phyloP scores from a whole-genome alignment of 2,113 vertebrate genomes.

The Zosterops borbonicus region DNA sequence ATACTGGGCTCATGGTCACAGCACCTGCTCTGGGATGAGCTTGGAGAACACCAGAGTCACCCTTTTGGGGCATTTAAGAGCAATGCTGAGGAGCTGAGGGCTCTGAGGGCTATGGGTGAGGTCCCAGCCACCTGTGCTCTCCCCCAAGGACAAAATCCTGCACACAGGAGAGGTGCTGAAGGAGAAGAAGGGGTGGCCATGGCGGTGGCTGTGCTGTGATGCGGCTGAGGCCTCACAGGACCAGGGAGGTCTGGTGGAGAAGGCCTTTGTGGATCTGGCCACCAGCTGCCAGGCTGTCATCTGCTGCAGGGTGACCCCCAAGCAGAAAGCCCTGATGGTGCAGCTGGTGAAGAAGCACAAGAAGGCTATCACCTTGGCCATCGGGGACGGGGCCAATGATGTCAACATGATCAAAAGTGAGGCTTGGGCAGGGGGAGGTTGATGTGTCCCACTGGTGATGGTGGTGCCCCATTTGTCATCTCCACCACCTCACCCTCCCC shows the following conservation, averaged over 20 bases:
- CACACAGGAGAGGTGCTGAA: slow-evolving; percentile 10
- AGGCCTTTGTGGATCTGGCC: slow-evolving; percentile 83
- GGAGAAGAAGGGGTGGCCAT: background rate
- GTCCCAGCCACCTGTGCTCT: fast-evolving
- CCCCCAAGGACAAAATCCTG: slow-evolving; percentile 67
- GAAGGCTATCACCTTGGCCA: slow-evolving; percentile 81
- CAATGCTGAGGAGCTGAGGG: background rate
- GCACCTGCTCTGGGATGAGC: fast-evolving
- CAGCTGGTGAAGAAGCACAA: slow-evolving; percentile 85
- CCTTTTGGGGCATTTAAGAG: background rate
- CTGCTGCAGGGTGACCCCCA: slow-evolving; percentile 91
- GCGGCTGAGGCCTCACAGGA: fast-evolving
- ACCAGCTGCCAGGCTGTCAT: slow-evolving; percentile 85
- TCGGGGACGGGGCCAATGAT: slow-evolving; percentile 93
- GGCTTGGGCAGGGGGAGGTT: background rate
- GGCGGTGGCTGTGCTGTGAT: background rate
- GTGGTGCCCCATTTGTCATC: background rate
- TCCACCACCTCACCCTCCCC: background rate
- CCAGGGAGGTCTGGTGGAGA: slow-evolving; percentile 60
- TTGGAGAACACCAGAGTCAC: background rate
- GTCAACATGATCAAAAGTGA: slow-evolving; percentile 98
- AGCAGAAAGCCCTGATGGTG: slow-evolving; percentile 88
- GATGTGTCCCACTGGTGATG: fast-evolving
- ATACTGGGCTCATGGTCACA: background rate
- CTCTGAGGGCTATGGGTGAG: background rate